Evolutionary conservation across 1,140 invertebrate species (phyloP), one percentile per base, ranked within the genome.

Genomic region (Zaprionus ghesquierei): DNA sequence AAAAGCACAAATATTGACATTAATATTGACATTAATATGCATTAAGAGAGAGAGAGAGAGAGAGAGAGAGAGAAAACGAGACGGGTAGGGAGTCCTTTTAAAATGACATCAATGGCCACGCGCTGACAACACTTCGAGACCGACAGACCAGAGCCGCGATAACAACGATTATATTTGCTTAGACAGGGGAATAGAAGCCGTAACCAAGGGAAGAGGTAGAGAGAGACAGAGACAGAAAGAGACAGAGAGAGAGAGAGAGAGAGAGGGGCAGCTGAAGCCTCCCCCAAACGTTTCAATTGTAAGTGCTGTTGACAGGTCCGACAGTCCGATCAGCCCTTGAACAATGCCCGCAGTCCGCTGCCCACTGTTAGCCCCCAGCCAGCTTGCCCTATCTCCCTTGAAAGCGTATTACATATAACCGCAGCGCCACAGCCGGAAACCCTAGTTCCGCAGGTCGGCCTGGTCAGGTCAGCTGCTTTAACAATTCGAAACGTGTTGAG

Each of bases 1-100:
- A 87, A 79, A 89, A 68, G 62, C 66, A 66, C 77, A 87, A 87
- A 87, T 89, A 87, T 87, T 87, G 82, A 79, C 82, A 87, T 87
- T 79, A 86, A 86, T 86, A 87, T 87, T 86, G 81, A 86, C 82
- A 89, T 87, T 87, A 87, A 87, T 87, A 87, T 89, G 84, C 84
- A 87, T 87, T 87, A 89, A 56, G 54, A 66, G 79, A 69, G 65
- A 46, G 41, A 18, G 41, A 46, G 85, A 59, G 35, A 38, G 33
- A 35, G 12, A 13, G 33, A 35, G n/a, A 56, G 54, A 35, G 4
- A 35, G 33, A n/a, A 4, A 35, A 12, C 12, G 31, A 12, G 12
- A 33, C 0, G 13, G 33, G 5, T 25, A 60, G 53, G 64, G 79
- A 72, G 65, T 77, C 77, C 72, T 77, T 84, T 84, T 84, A 87